Percentiles rank a stretch among this genome's conserved stretches.
These are phyloP conservation scores for Phrynocephalus guinanensis DNA, from an alignment of 2,797 vertebrate genomes.

Conservation along the genomic window DNA sequence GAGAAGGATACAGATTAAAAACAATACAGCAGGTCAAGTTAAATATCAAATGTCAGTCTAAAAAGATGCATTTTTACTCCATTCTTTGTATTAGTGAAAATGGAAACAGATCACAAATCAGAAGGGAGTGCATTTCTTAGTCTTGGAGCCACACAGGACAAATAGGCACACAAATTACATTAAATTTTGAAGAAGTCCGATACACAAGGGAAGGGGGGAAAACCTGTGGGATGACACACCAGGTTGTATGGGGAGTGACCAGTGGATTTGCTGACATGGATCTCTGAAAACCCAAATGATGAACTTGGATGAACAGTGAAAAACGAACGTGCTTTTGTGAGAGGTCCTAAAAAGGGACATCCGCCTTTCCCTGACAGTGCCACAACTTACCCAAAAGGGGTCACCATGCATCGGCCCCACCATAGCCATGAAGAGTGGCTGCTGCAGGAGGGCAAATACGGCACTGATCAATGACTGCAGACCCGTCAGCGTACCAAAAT, in stretches of 20 bases:
- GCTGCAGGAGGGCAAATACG: conserved; percentile 87
- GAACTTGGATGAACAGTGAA: neutral
- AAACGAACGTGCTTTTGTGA: neutral
- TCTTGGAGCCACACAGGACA: no score
- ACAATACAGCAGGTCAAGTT: no score
- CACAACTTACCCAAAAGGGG: conserved; percentile 84
- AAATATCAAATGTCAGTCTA: no score
- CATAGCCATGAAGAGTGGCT: conserved; percentile 89
- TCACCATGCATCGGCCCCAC: conserved; percentile 83
- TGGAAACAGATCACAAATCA: no score
- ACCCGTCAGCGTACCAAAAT: conserved; percentile 91
- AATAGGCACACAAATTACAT: neutral
- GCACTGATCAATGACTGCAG: conserved; percentile 93
- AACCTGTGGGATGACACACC: neutral
- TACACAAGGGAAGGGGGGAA: neutral
- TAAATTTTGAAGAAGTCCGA: neutral
- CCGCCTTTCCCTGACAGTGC: neutral
- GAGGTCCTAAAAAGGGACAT: neutral
- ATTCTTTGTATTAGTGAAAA: no score
- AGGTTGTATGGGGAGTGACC: neutral
- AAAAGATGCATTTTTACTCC: no score
- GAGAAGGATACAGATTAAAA: no score
- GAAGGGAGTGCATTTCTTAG: no score
- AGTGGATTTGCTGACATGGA: neutral
- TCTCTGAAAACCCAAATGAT: neutral